Percentiles rank a stretch among this genome's conserved stretches.
Conservation (phyloP, 1,140 invertebrate genomes). For the Ptiloglossa arizonensis region DNA sequence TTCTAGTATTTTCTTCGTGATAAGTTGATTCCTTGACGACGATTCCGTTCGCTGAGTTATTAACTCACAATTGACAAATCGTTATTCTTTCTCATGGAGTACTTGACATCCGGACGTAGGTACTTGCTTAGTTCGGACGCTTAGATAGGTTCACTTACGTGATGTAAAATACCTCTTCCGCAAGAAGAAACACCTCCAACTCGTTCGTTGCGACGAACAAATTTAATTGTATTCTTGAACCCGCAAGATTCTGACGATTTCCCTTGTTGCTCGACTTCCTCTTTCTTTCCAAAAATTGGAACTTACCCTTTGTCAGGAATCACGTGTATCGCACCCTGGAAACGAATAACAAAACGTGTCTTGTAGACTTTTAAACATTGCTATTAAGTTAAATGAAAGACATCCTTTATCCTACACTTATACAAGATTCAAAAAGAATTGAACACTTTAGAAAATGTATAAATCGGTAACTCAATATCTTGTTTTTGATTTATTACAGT, state of each 20-base stretch:
- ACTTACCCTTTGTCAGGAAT: neutral
- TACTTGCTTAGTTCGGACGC: neutral
- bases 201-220: constrained; percentile 6
- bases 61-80: constrained; percentile 30
- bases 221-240: constrained; percentile 17
- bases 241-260: neutral
- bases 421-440: too few relatives aligned
- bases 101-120: neutral
- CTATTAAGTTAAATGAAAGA: too few relatives aligned
- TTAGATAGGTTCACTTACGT: neutral
- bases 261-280: neutral
- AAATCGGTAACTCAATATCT: too few relatives aligned
- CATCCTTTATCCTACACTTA: too few relatives aligned
- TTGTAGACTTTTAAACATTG: neutral
- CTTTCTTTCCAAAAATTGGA: constrained; percentile 6
- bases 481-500: too few relatives aligned
- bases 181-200: constrained; percentile 13
- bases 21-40: neutral
- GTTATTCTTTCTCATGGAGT: neutral
- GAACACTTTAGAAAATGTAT: too few relatives aligned
- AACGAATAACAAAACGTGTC: neutral
- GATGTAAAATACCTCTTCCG: constrained; percentile 20
- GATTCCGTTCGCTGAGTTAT: neutral
- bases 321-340: neutral
- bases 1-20: neutral